Base-by-base conservation (phyloP, 2,888 invertebrate genomes). In the Cremastinae sp. region DNA sequence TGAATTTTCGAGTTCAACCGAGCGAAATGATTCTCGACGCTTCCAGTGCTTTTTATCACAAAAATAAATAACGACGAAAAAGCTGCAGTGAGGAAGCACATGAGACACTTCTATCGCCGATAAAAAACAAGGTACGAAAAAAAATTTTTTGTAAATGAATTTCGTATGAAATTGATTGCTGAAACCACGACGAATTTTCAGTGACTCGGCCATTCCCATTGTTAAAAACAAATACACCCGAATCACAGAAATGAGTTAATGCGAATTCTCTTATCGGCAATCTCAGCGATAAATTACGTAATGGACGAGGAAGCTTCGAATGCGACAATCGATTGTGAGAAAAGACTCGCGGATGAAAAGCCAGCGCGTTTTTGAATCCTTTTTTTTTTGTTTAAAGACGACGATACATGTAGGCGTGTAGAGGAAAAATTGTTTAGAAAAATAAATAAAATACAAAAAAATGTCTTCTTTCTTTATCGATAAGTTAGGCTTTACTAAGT, bases 401-500 rank as follows among this genome's bases (percentile, higher is more conserved):
- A 74, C 56, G 45, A 74, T 66, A 58, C 49, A 75, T 53, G n/a
- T n/a, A 78, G 78, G 66, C 53, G 51, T 56, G 64, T 28, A 75
- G 65, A 72, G 70, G 70, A 54, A 47, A 73, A 70, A 70, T 70
- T 20, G 58, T 43, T 28, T 64, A 9, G 75, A 79, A 78, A 79
- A 83, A 82, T 62, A 75, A 80, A 72, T 77, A 82, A 82, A 78
- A 79, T 82, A 70, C 58, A 61, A 45, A 70, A 69, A 66, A 78
- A 69, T 66, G 72, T 62, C 54, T 61, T n/a, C n/a, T n/a, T n/a
- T n/a, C n/a, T n/a, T n/a, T n/a, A 73, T 79, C 65, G 81, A 84
- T 81, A 86, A 86, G 84, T 84, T 85, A 88, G 86, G 87, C 84
- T 88, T 87, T 88, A 85, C 86, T 88, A 88, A 85, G 83, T 89